Conservation (phyloP, 2,797 vertebrate genomes). For the Crypturellus tataupa region DNA sequence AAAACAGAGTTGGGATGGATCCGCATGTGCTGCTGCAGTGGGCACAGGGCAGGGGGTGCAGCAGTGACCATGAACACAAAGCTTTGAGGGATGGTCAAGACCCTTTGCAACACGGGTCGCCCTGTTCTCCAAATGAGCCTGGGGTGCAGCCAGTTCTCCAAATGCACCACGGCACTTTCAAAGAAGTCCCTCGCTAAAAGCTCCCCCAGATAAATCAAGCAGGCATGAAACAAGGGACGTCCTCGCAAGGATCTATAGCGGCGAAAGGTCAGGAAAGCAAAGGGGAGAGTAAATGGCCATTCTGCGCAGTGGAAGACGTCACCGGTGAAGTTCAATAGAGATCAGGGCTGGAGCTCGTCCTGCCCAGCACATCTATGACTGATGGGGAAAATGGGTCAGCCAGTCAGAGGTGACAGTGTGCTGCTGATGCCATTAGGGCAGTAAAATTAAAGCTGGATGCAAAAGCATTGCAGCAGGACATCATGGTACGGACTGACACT, state of each 20-base stretch:
- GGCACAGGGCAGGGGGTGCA: too few relatives aligned
- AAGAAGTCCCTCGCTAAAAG: background rate
- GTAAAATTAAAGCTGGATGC: background rate
- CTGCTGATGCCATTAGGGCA: background rate
- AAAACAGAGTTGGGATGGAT: too few relatives aligned
- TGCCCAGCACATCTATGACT: background rate
- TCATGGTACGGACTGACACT: rapidly evolving
- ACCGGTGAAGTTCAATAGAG: background rate
- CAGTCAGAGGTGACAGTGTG: background rate
- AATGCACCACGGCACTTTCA: background rate
- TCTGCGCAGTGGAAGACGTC: background rate
- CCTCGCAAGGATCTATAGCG: background rate
- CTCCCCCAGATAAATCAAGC: background rate
- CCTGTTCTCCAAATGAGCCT: background rate
- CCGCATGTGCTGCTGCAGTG: too few relatives aligned
- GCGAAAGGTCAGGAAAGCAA: background rate
- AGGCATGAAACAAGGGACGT: background rate
- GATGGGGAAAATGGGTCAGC: background rate
- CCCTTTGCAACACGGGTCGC: background rate
- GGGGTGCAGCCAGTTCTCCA: background rate
- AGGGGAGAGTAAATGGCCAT: background rate
- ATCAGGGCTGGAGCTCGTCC: background rate
- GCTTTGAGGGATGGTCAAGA: background rate
- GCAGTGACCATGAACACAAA: background rate
- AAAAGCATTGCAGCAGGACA: background rate